These are phyloP conservation scores for Atrina japonica DNA, from an alignment of 2,888 invertebrate species.

Conservation along the genomic window DNA sequence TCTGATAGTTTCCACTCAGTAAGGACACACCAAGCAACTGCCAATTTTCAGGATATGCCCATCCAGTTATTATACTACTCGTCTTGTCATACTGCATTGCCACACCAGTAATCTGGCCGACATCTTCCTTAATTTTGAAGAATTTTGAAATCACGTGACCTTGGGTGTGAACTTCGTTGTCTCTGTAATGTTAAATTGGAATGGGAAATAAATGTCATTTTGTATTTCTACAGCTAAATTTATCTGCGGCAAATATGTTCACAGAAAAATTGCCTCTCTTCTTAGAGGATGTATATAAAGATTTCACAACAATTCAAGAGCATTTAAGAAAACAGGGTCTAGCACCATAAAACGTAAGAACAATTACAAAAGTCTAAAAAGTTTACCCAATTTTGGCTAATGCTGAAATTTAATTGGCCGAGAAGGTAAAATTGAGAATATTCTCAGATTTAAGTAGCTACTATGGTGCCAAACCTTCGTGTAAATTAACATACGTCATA, in stretches of 20 bases:
- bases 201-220: background rate
- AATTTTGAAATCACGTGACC: constrained; percentile 50
- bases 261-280: too few relatives aligned
- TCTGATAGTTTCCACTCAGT: constrained; percentile 48
- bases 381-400: too few relatives aligned
- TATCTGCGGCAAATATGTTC: background rate
- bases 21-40: constrained; percentile 50
- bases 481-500: constrained; percentile 59
- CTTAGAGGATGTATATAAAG: too few relatives aligned
- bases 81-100: constrained; percentile 61
- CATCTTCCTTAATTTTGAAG: constrained; percentile 43
- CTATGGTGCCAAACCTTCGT: too few relatives aligned
- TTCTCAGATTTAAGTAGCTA: too few relatives aligned
- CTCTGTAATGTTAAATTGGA: constrained; percentile 34
- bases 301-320: too few relatives aligned
- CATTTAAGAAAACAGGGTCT: too few relatives aligned
- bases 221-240: constrained; percentile 2
- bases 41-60: constrained; percentile 60
- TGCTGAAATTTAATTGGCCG: too few relatives aligned
- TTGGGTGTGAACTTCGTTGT: constrained; percentile 50
- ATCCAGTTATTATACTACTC: constrained; percentile 40
- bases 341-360: too few relatives aligned
- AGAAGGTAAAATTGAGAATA: too few relatives aligned
- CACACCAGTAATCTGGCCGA: constrained; percentile 52
- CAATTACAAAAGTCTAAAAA: too few relatives aligned